Evolutionary conservation across 1,140 invertebrate species (phyloP), one percentile per base, ranked within the genome.

Genomic region (Panonychus citri): DNA sequence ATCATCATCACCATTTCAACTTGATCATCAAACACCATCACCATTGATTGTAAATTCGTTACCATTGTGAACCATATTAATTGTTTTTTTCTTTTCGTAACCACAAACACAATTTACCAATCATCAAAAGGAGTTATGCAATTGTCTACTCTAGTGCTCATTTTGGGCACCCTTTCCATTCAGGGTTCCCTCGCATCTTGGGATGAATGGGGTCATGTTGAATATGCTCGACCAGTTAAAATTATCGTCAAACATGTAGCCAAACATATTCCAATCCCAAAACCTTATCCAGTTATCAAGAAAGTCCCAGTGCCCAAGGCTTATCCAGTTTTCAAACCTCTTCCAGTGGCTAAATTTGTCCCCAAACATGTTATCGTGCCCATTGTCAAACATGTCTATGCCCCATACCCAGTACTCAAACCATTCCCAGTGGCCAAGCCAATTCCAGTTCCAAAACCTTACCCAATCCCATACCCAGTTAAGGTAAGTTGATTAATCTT

Each of bases 341-440:
- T 61, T 19, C 60, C 60, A 25, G 57, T 61, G 13, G 60, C 60
- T 15, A 61, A 61, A 27, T 61, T 61, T 54, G 60, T 62, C 13
- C 61, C 61, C 3, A 62, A 62, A 46, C 61, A 60, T n/a, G 62
- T 63, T 8, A 60, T 61, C 30, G 61, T 61, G 15, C 59, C 61
- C 21, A 57, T 63, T 21, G 53, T 58, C 13, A 63, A 61, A 50
- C 62, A 60, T 28, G 62, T 62, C 48, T 64, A 56, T 52, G 60
- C 60, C 12, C 60, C 60, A 25, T 61, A 61, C 52, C 60, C 60
- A 42, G 60, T 61, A 26, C 24, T 61, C 3, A 56, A 39, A 57
- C 58, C 43, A 63, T 61, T 53, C 58, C 67, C 42, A 54, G 63
- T 56, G 25, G 60, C 60, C 21, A 61, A 61, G 49, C 60, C 60